phyloP scores from a whole-genome alignment of 2,797 vertebrate species.

The Eutrigla gurnardus region DNA sequence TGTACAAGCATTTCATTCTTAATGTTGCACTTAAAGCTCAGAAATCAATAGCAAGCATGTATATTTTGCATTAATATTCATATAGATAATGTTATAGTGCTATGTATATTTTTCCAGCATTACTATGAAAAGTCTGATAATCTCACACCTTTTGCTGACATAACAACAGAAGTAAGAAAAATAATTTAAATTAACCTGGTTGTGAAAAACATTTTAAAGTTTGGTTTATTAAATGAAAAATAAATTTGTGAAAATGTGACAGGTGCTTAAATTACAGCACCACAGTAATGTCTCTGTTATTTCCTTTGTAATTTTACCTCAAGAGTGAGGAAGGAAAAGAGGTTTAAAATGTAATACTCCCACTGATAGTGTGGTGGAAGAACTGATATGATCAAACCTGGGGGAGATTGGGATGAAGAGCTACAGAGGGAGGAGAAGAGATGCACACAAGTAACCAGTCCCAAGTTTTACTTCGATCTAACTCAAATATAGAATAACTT shows the following conservation, averaged over 20 bases:
- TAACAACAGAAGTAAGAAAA: no score
- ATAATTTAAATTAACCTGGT: background rate
- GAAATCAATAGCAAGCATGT: constrained; percentile 25
- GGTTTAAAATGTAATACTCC: no score
- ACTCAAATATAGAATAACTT: background rate
- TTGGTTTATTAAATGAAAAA: constrained; percentile 8
- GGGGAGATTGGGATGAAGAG: no score
- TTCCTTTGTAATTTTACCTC: no score
- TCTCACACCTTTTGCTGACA: background rate
- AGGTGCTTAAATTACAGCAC: background rate
- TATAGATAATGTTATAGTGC: background rate
- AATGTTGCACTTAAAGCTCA: background rate
- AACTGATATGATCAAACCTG: no score
- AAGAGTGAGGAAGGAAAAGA: no score
- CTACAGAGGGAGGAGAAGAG: no score
- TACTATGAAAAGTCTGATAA: background rate
- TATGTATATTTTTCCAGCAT: background rate
- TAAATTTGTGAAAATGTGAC: constrained; percentile 2
- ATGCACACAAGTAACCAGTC: no score
- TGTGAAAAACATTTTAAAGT: constrained; percentile 4
- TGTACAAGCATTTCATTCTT: constrained; percentile 18
- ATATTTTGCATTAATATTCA: background rate
- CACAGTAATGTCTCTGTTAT: no score
- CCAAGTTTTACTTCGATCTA: background rate
- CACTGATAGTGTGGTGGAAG: no score